These are phyloP conservation scores for Galendromus occidentalis DNA, from an alignment of 1,140 invertebrate genomes.

Conservation along the genomic window DNA sequence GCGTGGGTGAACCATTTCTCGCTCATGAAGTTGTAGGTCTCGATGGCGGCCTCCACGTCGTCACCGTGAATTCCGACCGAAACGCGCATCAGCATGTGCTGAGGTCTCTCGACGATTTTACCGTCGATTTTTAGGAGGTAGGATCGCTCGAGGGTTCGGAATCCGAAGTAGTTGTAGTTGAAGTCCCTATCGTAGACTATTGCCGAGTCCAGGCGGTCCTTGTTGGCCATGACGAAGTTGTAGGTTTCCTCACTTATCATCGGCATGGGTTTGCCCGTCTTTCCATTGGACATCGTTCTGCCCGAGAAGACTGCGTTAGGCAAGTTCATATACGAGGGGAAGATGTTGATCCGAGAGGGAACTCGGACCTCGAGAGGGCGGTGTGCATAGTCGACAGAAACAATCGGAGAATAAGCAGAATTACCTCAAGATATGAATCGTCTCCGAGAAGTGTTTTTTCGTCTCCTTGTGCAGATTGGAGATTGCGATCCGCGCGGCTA, in stretches of 20 bases:
- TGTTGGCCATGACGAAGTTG: conserved; percentile 64
- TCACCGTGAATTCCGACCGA: conserved; percentile 87
- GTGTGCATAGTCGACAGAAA: too few relatives aligned
- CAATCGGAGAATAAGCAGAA: too few relatives aligned
- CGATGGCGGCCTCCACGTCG: conserved; percentile 76
- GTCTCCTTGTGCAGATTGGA: conserved; percentile 96
- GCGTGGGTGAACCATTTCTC: conserved; percentile 95
- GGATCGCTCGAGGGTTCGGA: conserved; percentile 85
- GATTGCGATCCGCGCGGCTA: conserved; percentile 85
- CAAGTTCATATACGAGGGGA: too few relatives aligned
- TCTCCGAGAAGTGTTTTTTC: conserved; percentile 47
- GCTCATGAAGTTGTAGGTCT: conserved; percentile 89
- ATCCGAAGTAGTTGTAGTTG: conserved; percentile 94
- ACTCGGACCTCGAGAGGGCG: too few relatives aligned
- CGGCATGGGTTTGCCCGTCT: conserved; percentile 45
- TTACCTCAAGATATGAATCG: background rate
- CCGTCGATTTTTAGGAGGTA: conserved; percentile 83
- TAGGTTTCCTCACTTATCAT: conserved; percentile 70
- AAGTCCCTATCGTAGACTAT: conserved; percentile 96
- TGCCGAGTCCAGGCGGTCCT: conserved; percentile 73
- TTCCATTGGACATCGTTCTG: conserved; percentile 39
- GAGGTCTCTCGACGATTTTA: conserved; percentile 85
- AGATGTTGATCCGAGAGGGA: too few relatives aligned
- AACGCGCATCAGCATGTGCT: conserved; percentile 97
- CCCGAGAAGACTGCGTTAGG: too few relatives aligned